These are phyloP conservation scores for Drosophila testacea DNA, from an alignment of 2,888 invertebrate genomes.

Conservation along the genomic window DNA sequence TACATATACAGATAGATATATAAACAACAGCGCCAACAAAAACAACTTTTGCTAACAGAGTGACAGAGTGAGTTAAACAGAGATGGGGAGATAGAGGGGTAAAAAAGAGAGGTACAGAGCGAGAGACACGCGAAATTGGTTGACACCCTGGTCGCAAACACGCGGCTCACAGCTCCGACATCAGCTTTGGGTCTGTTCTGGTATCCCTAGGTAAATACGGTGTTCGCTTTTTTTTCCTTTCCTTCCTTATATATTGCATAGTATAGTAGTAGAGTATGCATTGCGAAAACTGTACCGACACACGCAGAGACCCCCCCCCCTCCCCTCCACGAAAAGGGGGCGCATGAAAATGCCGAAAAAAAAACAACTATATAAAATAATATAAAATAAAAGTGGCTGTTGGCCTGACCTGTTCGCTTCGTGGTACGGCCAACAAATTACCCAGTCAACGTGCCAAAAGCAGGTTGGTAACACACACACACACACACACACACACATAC, in stretches of 20 bases:
- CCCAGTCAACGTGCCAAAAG: constrained; percentile 70
- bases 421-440: constrained; percentile 68
- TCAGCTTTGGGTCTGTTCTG: constrained; percentile 20
- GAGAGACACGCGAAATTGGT: constrained; percentile 75
- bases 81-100: not conserved
- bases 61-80: constrained; percentile 11
- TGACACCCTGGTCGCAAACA: constrained; percentile 72
- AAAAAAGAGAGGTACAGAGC: constrained; percentile 18
- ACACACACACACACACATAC: constrained; percentile 27
- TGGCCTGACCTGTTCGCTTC: constrained; percentile 53
- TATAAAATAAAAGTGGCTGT: constrained; percentile 74
- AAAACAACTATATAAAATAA: constrained; percentile 77
- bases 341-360: constrained; percentile 65
- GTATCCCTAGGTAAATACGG: constrained; percentile 65
- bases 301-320: constrained; percentile 61
- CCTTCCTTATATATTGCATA: constrained; percentile 7
- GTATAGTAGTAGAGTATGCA: constrained; percentile 29
- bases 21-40: constrained; percentile 51
- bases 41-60: constrained; percentile 57
- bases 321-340: constrained; percentile 31
- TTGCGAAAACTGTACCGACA: constrained; percentile 70
- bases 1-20: constrained; percentile 22
- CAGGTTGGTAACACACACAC: constrained; percentile 65
- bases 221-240: constrained; percentile 21
- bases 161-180: constrained; percentile 45